Percentiles rank a stretch among this genome's conserved stretches.
These are phyloP conservation scores for Plecturocebus donacophilus DNA, from an alignment of 2,113 vertebrate species.

Conservation along the genomic window DNA sequence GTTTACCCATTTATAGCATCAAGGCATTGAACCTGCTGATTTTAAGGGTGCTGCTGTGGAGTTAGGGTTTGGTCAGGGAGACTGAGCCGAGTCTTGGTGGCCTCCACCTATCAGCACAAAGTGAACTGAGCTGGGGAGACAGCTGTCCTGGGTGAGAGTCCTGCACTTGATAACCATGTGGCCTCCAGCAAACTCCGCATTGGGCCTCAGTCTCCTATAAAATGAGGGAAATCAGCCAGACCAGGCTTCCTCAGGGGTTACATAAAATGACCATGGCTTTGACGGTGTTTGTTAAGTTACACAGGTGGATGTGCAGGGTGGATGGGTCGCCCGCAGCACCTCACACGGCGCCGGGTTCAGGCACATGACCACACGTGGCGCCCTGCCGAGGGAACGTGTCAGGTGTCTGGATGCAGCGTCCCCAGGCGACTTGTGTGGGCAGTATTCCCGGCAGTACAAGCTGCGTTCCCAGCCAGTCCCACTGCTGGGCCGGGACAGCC, in stretches of 20 bases:
- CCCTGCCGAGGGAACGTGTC: constrained; percentile 44
- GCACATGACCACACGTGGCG: fast-evolving
- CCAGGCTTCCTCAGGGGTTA: neutral
- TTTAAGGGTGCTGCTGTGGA: neutral
- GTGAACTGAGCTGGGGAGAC: neutral
- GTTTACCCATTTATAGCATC: neutral
- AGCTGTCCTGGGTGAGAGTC: neutral
- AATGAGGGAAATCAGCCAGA: neutral
- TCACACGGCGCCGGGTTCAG: neutral
- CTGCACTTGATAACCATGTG: neutral
- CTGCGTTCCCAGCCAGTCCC: constrained; percentile 57
- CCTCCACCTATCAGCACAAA: too few relatives aligned
- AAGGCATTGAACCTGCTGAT: neutral
- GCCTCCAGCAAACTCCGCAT: neutral
- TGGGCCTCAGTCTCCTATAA: constrained; percentile 11
- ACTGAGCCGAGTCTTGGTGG: neutral
- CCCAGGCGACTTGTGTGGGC: constrained; percentile 67
- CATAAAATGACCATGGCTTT: neutral
- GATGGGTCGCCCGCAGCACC: fast-evolving
- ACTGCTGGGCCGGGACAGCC: constrained; percentile 10
- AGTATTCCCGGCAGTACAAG: constrained; percentile 38
- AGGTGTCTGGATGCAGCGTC: constrained; percentile 69
- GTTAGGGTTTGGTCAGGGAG: neutral
- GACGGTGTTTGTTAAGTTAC: neutral
- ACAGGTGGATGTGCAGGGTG: neutral